phyloP scores from a whole-genome alignment of 2,113 vertebrate species.

The Gorilla gorilla region DNA sequence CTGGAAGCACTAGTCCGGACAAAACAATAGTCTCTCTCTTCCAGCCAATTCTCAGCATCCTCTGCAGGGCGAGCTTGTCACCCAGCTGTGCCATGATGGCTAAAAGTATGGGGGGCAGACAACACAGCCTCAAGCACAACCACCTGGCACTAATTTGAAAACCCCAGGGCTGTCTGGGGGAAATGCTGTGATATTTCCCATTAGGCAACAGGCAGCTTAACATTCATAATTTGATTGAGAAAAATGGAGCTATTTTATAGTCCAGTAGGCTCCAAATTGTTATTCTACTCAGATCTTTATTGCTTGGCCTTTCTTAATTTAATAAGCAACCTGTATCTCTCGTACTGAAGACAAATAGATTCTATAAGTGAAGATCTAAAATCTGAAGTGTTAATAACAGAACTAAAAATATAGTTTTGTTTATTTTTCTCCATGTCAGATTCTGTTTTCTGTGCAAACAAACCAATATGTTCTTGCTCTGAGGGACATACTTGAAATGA shows the following conservation, averaged over 20 bases:
- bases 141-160: background rate
- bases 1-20: background rate
- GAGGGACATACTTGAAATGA: background rate
- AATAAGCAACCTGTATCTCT: constrained; percentile 7
- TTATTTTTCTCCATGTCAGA: background rate
- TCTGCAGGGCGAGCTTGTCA: background rate
- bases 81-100: background rate
- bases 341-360: background rate
- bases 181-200: background rate
- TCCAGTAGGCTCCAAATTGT: background rate
- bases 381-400: background rate
- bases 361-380: constrained; percentile 26
- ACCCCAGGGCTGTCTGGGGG: background rate
- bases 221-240: background rate
- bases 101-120: background rate
- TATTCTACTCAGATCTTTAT: constrained; percentile 9
- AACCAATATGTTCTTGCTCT: background rate
- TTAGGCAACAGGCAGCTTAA: background rate
- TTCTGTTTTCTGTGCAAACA: background rate
- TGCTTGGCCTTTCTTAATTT: constrained; percentile 38
- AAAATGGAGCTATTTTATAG: background rate
- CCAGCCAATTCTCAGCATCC: background rate
- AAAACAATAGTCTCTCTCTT: background rate
- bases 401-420: background rate
- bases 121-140: background rate